Evolutionary conservation across 1,140 invertebrate genomes (phyloP), one percentile per base, ranked within the genome.

Genomic region (Phthorimaea operculella): DNA sequence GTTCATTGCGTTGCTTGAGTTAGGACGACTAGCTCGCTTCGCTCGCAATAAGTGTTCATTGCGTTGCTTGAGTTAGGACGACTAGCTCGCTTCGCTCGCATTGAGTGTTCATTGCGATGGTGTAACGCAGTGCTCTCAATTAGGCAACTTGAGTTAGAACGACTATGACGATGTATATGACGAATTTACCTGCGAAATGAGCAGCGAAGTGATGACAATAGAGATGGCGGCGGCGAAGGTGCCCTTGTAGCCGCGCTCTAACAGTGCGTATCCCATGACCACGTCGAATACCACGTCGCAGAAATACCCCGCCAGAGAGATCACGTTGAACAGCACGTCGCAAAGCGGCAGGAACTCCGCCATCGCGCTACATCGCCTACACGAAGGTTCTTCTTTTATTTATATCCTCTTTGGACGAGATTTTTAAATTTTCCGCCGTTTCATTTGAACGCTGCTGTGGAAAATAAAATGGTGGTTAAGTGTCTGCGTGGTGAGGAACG

Each of bases 271-370:
- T 12, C 92, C 90, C 87, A 94, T 92, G 39, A 95, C 90, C 33
- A 95, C 87, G 79, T 96, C 94, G 73, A 96, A 96, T 3, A 96
- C 93, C 45, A 96, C 90, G 87, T 96, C 94, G 86, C 94, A 96
- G 82, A 96, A 96, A 78, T 96, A 96, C 2, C 92, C 93, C n/a
- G 93, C 93, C 50, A 96, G 85, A 10, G 94, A 96, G 59, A 96
- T 94, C 75, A 96, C 93, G 80, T 96, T 96, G 87, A 96, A 96
- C 7, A 96, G 86, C 39, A 95, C 91, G 86, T 96, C 94, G 87
- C 94, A 96, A 61, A 96, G 87, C 57, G 93, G 93, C 75, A 95
- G 87, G 78, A 95, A 94, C 87, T 95, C 92, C 72, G 88, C 87
- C 88, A 90, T 89, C 57, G 70, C 75, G 63, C 63, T 58, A 66